Evolutionary conservation across 2,888 invertebrate genomes (phyloP), one percentile per base, ranked within the genome.

Genomic region (Campoplex capitator): DNA sequence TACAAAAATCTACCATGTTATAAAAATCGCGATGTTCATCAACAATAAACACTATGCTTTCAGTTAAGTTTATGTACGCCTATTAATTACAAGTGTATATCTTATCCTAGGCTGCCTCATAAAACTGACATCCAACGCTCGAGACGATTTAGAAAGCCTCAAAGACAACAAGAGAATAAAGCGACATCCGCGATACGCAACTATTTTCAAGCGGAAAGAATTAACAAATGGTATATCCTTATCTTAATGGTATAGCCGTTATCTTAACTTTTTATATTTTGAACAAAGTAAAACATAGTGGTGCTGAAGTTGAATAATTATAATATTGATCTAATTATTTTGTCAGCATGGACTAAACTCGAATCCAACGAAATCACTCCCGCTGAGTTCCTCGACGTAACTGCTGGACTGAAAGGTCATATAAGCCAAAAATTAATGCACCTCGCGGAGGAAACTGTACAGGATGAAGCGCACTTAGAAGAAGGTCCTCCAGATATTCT

Each of bases 151-250:
- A 4, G 28, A 82, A 32, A 82, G 82, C 32, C 68, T 82, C 4
- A 56, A 35, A 45, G 23, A 3, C 1, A 35, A 45, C 16, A 83
- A 76, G 45, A 48, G 54, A 68, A 70, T 83, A 16, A 70, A 13
- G 11, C 75, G 82, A 13, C 75, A 83, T 48, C 82, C 82, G 2
- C 68, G 82, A 4, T 76, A 75, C 23, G 68, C 70, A 3, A 83
- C 58, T 0, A 18, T 67, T 3, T 67, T 42, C 11, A 67, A 54
- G 38, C 65, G 62, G 16, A 67, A 35, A 7, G 38, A 81, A 28
- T 28, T 81, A 28, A 67, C 65, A 7, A 62, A 73, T 16, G 81
- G 73, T 81, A 18, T 13, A 48, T 45, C 16, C 23, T 23, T 23
- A 23, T 23, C 23, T 23, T 23, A 23, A 23, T 48, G 9, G 9